Evolutionary conservation across 92 coral and sea anemone species (phyloP), one percentile per base, ranked within the genome.

Genomic region (Palythoa heliodiscus): DNA sequence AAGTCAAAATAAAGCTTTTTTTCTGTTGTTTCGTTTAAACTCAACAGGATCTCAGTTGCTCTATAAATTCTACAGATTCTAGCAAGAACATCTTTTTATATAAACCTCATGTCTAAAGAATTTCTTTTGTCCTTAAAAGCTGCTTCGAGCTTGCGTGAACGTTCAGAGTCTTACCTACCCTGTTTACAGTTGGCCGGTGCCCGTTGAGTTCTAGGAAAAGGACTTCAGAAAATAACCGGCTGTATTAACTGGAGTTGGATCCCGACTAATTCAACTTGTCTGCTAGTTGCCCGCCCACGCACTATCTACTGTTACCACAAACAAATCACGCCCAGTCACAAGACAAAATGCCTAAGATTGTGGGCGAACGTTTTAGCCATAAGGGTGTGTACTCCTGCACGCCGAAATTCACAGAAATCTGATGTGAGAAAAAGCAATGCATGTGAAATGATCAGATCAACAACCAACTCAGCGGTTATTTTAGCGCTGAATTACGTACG

Each of bases 241-340:
- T 63, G 69, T 63, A 14, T 58, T 15, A 15, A 22, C n/a, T n/a
- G 11, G 29, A n/a, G 11, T 63, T 3, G 25, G 24, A 5, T 19
- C 8, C 29, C 11, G 22, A 11, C 50, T 43, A 68, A 19, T 15
- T 73, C 54, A 47, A n/a, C 61, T 74, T 11, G 57, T 20, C 19
- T 73, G 58, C 77, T 47, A 7, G 47, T 17, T 60, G 35, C 78
- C 78, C 78, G 35, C 78, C 78, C 78, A 74, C 77, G 77, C 78
- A 63, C 25, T 29, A 29, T 0, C 0, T 29, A 63, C 8, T 19
- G 11, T 1, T 24, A 19, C 25, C 61, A 55, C 69, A 63, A 63
- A 63, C 10, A 63, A 47, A 14, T n/a, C 61, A 40, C 78, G 17
- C 61, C 61, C 60, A 50, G 77, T 73, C 78, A 48, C 78, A 24